Base-by-base conservation (phyloP, 2,113 vertebrate species). In the Phalacrocorax aristotelis region DNA sequence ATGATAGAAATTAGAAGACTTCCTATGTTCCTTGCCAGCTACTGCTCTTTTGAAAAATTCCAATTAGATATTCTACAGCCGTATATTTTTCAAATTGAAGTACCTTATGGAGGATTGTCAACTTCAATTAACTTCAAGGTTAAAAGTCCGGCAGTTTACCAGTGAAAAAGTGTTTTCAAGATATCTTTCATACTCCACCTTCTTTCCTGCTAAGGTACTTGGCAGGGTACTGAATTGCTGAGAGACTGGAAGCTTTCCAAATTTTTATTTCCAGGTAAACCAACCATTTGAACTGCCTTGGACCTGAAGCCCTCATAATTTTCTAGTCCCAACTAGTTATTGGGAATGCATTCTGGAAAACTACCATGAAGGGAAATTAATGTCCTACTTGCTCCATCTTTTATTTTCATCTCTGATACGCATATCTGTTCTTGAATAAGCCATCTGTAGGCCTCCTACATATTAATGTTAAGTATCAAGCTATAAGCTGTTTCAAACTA, bases 221-320 rank as follows among this genome's bases (percentile, higher is more conserved):
- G 83, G 71, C 93, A 91, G 27, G 3, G 36, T 83, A 74, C 64
- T 72, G 68, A 96, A 65, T 30, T 86, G 36, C 60, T 80, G 58
- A 78, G n/a, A 69, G 27, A 57, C 17, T 92, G 66, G 57, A 86
- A 95, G 62, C 6, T 83, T 86, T 81, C 49, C 1, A 1, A 40
- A 52, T 36, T 86, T 76, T 83, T 90, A 68, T 83, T 92, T 90
- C 52, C 44, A 72, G 58, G 76, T 91, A 95, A 97, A 77, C 17
- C 80, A 94, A 83, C 32, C 26, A 80, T 78, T 23, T 69, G 48
- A 90, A 55, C 36, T 51, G 16, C 42, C 38, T 90, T 93, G 68
- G 34, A 68, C 15, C 48, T 90, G n/a, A 77, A 94, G 26, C 12
- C 13, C 23, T 77, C 27, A n/a, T 29, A 52, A 91, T 88, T 83